These are phyloP conservation scores for Protobothrops flavoviridis DNA, from an alignment of 2,113 vertebrate species.

Conservation along the genomic window DNA sequence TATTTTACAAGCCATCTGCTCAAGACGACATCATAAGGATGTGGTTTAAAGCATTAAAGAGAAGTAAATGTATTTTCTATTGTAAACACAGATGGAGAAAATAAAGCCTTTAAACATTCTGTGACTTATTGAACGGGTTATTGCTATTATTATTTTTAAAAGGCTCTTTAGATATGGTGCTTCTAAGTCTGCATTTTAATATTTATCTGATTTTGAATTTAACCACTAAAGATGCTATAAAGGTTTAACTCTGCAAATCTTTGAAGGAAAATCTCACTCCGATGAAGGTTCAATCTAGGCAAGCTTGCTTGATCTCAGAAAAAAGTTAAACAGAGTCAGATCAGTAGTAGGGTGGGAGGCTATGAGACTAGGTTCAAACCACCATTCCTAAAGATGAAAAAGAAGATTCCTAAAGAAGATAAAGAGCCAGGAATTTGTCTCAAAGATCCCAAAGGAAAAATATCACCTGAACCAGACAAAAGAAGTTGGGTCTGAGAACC, in stretches of 20 bases:
- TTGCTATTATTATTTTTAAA: background rate
- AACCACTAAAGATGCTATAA: background rate
- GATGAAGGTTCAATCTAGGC: background rate
- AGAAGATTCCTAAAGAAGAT: too few relatives aligned
- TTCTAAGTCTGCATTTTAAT: background rate
- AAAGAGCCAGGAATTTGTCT: too few relatives aligned
- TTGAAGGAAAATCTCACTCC: background rate
- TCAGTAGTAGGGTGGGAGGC: background rate
- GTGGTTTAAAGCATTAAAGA: background rate
- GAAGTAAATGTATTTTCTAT: background rate
- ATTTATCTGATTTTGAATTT: background rate
- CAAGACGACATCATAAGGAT: slow-evolving; percentile 22
- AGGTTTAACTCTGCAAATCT: background rate
- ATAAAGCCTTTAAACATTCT: background rate
- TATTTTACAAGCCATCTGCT: slow-evolving; percentile 21
- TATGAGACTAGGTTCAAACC: background rate
- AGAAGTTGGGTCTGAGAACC: too few relatives aligned
- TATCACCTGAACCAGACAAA: too few relatives aligned
- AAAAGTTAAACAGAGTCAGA: background rate
- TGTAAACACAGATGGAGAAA: background rate
- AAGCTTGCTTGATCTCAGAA: background rate
- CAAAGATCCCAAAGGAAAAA: too few relatives aligned
- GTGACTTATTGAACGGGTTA: background rate
- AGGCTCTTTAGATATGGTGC: background rate
- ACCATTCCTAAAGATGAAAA: too few relatives aligned